A percentile compares a stretch with the other conserved stretches of the same genome.
Conservation (phyloP, 2,797 vertebrate genomes). For the Hydrophis major region DNA sequence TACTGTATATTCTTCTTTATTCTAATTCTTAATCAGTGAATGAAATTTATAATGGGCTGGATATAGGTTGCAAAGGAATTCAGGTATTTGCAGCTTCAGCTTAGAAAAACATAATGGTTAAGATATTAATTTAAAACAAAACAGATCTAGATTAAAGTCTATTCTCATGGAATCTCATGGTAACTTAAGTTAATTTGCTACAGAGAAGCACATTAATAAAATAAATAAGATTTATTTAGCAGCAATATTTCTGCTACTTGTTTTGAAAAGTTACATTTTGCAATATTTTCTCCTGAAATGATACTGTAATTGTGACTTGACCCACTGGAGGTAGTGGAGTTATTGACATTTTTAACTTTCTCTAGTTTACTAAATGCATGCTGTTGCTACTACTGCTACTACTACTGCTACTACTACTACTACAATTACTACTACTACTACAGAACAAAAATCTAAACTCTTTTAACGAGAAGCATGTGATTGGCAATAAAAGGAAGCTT, state of each 20-base stretch:
- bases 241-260: neutral
- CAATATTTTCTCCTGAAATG: neutral
- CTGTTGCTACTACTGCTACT: conserved; percentile 30
- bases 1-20: neutral
- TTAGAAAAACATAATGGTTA: neutral
- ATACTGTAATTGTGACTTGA: neutral
- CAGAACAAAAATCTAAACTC: conserved; percentile 41
- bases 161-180: neutral
- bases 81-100: neutral
- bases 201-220: neutral
- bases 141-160: neutral
- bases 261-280: neutral
- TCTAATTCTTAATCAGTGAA: neutral
- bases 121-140: neutral
- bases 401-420: conserved; percentile 25
- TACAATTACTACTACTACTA: conserved; percentile 24
- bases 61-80: neutral
- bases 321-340: neutral
- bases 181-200: neutral
- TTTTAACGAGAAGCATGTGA: conserved; percentile 49
- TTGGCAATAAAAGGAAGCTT: conserved; percentile 48
- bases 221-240: neutral
- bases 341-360: conserved; percentile 20
- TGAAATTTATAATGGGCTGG: neutral
- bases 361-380: conserved; percentile 27